These are phyloP conservation scores for Thamnophis elegans DNA, from an alignment of 2,797 vertebrate species.

Conservation along the genomic window DNA sequence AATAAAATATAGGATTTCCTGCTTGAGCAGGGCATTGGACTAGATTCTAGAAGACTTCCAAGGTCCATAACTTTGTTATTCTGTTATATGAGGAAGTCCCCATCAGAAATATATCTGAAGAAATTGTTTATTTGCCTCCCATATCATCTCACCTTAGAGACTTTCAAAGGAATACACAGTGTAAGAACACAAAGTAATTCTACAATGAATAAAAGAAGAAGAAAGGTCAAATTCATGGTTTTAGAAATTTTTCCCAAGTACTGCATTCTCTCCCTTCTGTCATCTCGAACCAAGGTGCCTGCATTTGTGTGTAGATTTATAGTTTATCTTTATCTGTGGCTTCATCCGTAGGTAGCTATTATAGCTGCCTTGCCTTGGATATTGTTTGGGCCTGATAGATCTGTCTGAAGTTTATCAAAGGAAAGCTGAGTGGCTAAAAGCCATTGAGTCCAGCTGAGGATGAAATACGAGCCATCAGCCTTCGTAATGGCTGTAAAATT, in stretches of 20 bases:
- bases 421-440: slow-evolving; percentile 84
- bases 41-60: not conserved
- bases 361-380: slow-evolving; percentile 86
- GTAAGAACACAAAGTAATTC: slow-evolving; percentile 58
- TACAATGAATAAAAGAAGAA: slow-evolving; percentile 28
- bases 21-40: not conserved
- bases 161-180: slow-evolving; percentile 33
- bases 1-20: not conserved
- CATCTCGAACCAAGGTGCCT: slow-evolving; percentile 72
- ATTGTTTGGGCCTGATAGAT: slow-evolving; percentile 95
- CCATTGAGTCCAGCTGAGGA: slow-evolving; percentile 97
- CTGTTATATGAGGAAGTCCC: not conserved
- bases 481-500: slow-evolving; percentile 99
- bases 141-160: not conserved
- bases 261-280: slow-evolving; percentile 67
- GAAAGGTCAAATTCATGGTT: slow-evolving; percentile 55
- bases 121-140: not conserved
- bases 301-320: slow-evolving; percentile 87
- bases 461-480: slow-evolving; percentile 99
- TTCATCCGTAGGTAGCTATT: slow-evolving; percentile 97
- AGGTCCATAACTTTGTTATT: not conserved
- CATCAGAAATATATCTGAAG: slow-evolving; percentile 21
- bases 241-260: slow-evolving; percentile 59
- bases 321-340: slow-evolving; percentile 94
- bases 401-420: slow-evolving; percentile 88